Base-by-base conservation (phyloP, 2,888 invertebrate genomes). In the Heliconius erato region DNA sequence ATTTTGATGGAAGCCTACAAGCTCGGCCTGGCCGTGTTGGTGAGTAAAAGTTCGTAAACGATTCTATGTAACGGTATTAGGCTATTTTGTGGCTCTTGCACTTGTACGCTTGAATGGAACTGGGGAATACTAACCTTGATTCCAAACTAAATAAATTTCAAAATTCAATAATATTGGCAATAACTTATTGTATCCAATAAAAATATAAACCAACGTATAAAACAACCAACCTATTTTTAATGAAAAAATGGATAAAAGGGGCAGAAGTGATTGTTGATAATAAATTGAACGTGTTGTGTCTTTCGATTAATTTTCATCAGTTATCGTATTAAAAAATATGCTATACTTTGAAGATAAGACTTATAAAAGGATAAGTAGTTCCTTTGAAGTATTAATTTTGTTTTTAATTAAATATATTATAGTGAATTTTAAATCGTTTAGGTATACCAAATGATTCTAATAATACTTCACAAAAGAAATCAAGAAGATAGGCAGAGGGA, bases 81-180 rank as follows among this genome's bases (percentile, higher is more conserved):
- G 81, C 80, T 82, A 84, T 86, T 86, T 84, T 77, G 83, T 84
- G 80, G 69, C 77, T 67, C 80, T 82, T 84, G 84, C 86, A 84
- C 84, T 84, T 84, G 82, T 83, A 84, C 85, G 83, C 79, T 85
- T 81, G 81, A 84, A 82, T 85, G 84, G 83, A 82, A 76, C 77
- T 69, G 78, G 84, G 82, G 81, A 85, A 86, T 86, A 85, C 80
- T 86, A 82, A 85, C 86, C 87, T 84, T 85, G 85, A 85, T 84
- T 84, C 59, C 35, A 32, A 32, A 80, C 26, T 32, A 74, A 69
- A 83, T 67, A 59, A 59, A 79, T 78, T 71, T 35, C 77, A 79
- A 79, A 71, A 54, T 65, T 80, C 71, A 23, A 65, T 44, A 67
- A 68, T 26, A 35, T 74, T 54, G 32, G 19, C 49, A 54, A 32